Base-by-base conservation (phyloP, 2,113 vertebrate genomes). In the Hippocampus abdominalis region DNA sequence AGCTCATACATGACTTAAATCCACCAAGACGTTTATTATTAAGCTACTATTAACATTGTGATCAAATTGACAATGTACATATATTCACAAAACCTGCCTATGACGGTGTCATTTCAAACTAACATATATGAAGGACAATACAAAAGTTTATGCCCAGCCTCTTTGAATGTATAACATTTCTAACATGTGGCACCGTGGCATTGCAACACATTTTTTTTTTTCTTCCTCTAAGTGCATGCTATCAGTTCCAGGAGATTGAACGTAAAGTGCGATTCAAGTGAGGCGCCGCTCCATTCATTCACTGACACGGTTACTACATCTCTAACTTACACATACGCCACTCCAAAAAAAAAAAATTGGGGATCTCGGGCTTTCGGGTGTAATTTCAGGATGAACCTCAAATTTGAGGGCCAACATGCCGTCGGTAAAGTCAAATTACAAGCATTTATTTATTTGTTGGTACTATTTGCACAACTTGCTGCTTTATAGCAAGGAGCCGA, bases 101-200 rank as follows among this genome's bases (percentile, higher is more conserved):
- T 68, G 84, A 88, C 87, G 89, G 82, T 80, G 81, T 88, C 72
- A 84, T 80, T 87, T 72, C 66, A 86, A 75, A 72, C 73, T 78
- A 36, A 36, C 32, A 80, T 75, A 84, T 76, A 79, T 80, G 79
- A 67, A 78, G 49, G 73, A 86, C 77, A 85, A 84, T 69, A 79
- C 61, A 54, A 51, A 88, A 72, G 77, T 87, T 85, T 80, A 82
- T 87, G 79, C 82, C 77, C 76, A 83, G 73, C 78, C 83, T 82
- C 72, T 74, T 73, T 87, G 62, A 90, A 89, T 89, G 83, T 89
- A 88, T 87, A 89, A 88, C 88, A 86, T 87, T 89, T 85, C 79
- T 83, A 87, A 66, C 62, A 71, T 67, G 78, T 79, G 89, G 85
- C 86, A 87, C 82, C 79, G 77, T 85, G 87, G 87, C 75, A 68